Evolutionary conservation across 2,797 vertebrate species (phyloP).

Genomic region (Antrozous pallidus): DNA sequence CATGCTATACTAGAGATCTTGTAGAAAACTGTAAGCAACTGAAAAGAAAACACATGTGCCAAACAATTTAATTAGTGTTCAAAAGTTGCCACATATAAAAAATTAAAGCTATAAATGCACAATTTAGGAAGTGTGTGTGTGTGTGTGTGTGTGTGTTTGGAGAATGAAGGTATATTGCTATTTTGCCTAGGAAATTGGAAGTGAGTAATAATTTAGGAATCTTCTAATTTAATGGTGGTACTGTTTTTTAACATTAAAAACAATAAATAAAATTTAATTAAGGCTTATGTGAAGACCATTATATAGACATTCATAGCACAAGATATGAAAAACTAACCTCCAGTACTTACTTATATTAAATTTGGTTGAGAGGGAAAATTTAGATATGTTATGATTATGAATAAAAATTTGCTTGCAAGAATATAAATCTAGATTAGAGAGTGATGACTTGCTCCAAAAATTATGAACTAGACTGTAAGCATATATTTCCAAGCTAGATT

Average conservation of each 20-base stretch:
- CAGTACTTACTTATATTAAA: background rate
- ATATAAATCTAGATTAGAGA: background rate
- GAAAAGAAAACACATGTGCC: background rate
- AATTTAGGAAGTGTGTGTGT: background rate
- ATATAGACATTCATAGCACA: background rate
- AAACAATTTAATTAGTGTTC: background rate
- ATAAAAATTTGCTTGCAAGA: background rate
- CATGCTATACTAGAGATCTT: background rate
- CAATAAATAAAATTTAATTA: background rate
- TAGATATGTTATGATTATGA: background rate
- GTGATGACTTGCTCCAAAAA: background rate
- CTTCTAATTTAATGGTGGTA: background rate
- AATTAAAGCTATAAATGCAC: background rate
- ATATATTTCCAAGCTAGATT: background rate
- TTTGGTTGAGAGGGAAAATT: constrained; percentile 12
- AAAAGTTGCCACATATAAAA: background rate
- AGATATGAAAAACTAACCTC: background rate
- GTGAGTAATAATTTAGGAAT: background rate
- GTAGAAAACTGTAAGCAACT: background rate
- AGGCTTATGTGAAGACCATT: background rate
- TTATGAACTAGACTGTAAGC: background rate
- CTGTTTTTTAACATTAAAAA: constrained; percentile 39
- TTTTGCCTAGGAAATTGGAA: constrained; percentile 28
- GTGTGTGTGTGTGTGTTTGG: background rate
- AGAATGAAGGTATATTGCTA: constrained; percentile 20